These are phyloP conservation scores for Datnioides undecimradiatus DNA, from an alignment of 2,113 vertebrate species.

Conservation along the genomic window DNA sequence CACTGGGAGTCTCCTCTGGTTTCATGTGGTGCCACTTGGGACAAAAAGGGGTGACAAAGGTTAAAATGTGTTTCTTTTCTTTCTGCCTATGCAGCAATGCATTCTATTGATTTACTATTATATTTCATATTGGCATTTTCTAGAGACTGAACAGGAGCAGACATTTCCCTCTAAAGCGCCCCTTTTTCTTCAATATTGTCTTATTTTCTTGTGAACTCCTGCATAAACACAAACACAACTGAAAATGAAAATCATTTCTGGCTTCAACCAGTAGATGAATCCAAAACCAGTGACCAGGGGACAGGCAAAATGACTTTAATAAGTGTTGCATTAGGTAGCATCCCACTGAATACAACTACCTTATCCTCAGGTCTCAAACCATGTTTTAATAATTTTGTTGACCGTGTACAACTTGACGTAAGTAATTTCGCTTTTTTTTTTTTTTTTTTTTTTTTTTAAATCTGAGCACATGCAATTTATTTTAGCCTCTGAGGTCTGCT, in stretches of 20 bases:
- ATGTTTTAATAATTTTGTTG: too few relatives aligned
- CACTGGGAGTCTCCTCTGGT: slow-evolving; percentile 1
- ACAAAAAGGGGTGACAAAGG: slow-evolving; percentile 14
- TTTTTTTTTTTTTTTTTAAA: not conserved
- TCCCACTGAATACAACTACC: not conserved
- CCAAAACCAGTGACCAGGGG: not conserved
- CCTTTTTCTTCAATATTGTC: too few relatives aligned
- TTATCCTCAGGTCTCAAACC: too few relatives aligned
- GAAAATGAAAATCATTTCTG: too few relatives aligned
- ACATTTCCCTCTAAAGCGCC: too few relatives aligned
- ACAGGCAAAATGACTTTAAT: not conserved
- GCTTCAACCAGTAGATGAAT: too few relatives aligned
- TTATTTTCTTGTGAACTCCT: not conserved
- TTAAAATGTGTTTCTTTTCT: not conserved
- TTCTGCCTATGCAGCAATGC: not conserved
- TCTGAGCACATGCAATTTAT: not conserved
- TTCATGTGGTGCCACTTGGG: slow-evolving; percentile 22
- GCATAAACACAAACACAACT: not conserved
- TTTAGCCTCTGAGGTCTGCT: not conserved
- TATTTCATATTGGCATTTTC: not conserved
- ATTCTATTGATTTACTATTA: not conserved
- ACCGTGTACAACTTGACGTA: too few relatives aligned
- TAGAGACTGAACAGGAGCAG: not conserved
- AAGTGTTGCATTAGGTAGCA: not conserved
- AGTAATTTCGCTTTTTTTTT: too few relatives aligned